These are phyloP conservation scores for Heteromormyrus szaboi DNA, from an alignment of 2,797 vertebrate species.

Conservation along the genomic window DNA sequence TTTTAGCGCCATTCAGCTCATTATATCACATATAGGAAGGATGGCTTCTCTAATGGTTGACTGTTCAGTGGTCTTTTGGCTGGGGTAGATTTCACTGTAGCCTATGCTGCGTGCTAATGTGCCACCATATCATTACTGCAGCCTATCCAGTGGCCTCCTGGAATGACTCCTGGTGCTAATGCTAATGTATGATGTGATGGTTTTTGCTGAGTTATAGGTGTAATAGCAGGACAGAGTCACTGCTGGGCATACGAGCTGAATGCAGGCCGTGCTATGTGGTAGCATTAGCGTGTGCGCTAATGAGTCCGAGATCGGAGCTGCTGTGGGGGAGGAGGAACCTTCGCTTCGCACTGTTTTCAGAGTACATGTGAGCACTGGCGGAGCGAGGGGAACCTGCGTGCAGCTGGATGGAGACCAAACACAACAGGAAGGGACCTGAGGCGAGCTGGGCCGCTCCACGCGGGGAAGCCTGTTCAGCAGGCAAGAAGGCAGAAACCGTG, in stretches of 20 bases:
- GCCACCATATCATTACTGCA: neutral
- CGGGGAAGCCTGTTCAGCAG: neutral
- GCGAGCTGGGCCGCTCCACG: slow-evolving; percentile 43
- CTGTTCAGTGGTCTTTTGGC: neutral
- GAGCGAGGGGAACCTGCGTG: slow-evolving; percentile 61
- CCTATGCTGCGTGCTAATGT: neutral
- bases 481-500: slow-evolving; percentile 49
- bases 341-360: slow-evolving; percentile 58
- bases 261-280: neutral
- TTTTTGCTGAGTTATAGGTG: neutral
- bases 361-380: slow-evolving; percentile 85
- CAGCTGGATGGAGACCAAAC: slow-evolving; percentile 35
- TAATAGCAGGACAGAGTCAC: neutral
- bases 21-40: neutral
- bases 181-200: neutral
- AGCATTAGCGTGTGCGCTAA: neutral
- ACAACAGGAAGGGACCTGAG: slow-evolving; percentile 38
- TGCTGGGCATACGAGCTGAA: neutral
- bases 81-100: neutral
- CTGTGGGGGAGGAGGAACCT: neutral
- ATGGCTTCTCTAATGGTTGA: neutral
- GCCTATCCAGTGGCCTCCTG: neutral
- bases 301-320: neutral
- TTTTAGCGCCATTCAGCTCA: neutral
- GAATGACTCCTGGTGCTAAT: neutral